A percentile compares a stretch with the other conserved stretches of the same genome.
Evolutionary conservation across 2,113 vertebrate species (phyloP).

Genomic region (Oenanthe oenanthe): DNA sequence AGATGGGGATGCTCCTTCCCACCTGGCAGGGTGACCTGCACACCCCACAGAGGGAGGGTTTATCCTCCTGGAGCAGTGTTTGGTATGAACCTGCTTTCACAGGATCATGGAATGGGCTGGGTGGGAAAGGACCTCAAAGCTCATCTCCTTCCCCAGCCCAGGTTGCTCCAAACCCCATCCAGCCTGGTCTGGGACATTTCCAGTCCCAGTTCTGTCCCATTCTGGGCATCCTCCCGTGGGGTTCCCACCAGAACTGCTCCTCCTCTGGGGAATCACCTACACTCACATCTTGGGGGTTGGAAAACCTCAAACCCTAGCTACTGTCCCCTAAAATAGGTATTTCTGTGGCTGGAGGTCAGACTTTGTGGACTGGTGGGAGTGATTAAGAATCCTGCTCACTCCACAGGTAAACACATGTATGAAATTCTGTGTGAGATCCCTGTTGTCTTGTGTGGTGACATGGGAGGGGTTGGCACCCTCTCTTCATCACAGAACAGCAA

Average conservation of each 20-base stretch:
- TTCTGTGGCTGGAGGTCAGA: not conserved
- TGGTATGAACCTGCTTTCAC: rapidly evolving
- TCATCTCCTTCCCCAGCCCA: not conserved
- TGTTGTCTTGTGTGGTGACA: not conserved
- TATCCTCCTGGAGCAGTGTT: rapidly evolving
- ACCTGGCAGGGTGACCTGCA: not conserved
- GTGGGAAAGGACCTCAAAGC: not conserved
- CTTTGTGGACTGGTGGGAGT: conserved; percentile 1
- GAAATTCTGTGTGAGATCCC: conserved; percentile 12
- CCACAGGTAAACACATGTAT: not conserved
- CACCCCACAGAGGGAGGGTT: not conserved
- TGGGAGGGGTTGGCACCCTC: not conserved
- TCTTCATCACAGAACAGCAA: not conserved
- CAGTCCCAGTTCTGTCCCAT: not conserved
- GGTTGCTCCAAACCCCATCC: rapidly evolving
- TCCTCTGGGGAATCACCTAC: not conserved
- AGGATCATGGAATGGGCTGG: rapidly evolving
- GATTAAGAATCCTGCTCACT: conserved; percentile 32
- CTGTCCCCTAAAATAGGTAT: rapidly evolving
- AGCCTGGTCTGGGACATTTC: not conserved
- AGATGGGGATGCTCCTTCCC: rapidly evolving
- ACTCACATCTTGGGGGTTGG: rapidly evolving
- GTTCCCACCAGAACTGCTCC: not conserved
- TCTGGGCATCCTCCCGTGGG: rapidly evolving
- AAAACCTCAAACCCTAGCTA: not conserved